These are phyloP conservation scores for Haliclona indistincta DNA, from an alignment of 37 sponge, comb jelly and placozoan genomes.

Conservation along the genomic window DNA sequence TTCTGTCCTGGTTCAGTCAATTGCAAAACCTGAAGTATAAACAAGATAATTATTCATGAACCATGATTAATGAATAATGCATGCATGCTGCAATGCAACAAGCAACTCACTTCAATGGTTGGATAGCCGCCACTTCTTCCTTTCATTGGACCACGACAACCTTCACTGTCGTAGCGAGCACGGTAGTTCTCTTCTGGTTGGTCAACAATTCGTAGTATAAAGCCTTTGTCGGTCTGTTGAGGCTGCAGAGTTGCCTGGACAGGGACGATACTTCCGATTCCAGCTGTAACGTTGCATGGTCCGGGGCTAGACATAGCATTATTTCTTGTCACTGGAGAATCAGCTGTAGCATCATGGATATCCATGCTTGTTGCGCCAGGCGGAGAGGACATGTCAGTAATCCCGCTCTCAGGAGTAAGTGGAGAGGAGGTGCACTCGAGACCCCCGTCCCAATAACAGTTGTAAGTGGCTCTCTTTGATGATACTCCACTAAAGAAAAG, in stretches of 20 bases:
- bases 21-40: no score
- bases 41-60: no score
- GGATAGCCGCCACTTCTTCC: constrained; percentile 62
- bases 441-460: no score
- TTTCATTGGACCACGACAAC: constrained; percentile 77
- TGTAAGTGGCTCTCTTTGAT: no score
- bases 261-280: not conserved
- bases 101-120: constrained; percentile 58
- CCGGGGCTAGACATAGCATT: not conserved
- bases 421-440: no score
- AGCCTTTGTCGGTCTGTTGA: not conserved
- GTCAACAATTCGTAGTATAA: constrained; percentile 38
- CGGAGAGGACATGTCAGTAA: not conserved
- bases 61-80: no score
- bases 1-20: not conserved
- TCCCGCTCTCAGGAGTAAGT: not conserved
- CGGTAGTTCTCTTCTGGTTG: constrained; percentile 85
- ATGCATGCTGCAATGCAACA: no score
- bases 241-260: not conserved
- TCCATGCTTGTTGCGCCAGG: no score
- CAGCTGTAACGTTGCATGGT: not conserved
- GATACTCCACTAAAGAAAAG: no score
- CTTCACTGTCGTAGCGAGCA: constrained; percentile 80
- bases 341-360: not conserved
- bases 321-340: not conserved